Percentiles rank a stretch among this genome's conserved stretches.
phyloP scores from a whole-genome alignment of 53 echinoderm and acorn worm species.

The Henricia sp. region DNA sequence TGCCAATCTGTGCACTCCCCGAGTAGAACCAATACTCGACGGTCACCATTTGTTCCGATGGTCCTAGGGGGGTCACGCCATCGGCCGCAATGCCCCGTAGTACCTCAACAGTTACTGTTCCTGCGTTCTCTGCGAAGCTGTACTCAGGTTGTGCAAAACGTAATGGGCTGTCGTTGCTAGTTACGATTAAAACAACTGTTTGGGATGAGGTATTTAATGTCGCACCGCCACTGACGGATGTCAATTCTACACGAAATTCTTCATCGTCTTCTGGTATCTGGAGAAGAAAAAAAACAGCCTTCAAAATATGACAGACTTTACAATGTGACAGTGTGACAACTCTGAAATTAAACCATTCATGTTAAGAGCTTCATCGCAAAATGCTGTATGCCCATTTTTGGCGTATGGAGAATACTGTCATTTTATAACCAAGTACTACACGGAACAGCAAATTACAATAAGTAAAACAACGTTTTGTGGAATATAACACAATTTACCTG shows the following conservation, averaged over 20 bases:
- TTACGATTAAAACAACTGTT: slow-evolving; percentile 66
- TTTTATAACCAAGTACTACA: no score
- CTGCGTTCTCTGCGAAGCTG: slow-evolving; percentile 77
- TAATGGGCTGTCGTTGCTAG: slow-evolving; percentile 90
- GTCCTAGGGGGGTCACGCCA: slow-evolving; percentile 75
- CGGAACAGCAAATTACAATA: no score
- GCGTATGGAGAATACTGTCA: background rate
- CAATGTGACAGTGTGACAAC: no score
- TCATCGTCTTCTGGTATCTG: slow-evolving; percentile 97
- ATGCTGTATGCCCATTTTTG: background rate
- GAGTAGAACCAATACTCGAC: slow-evolving; percentile 82
- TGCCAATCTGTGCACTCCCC: slow-evolving; percentile 62
- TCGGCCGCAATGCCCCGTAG: slow-evolving; percentile 72
- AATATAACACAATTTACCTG: background rate
- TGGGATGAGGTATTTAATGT: slow-evolving; percentile 63
- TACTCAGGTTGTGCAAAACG: slow-evolving; percentile 84
- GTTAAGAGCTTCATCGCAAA: no score
- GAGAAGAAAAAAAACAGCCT: background rate
- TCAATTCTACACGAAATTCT: slow-evolving; percentile 74
- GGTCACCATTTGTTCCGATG: slow-evolving; percentile 66
- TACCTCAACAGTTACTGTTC: slow-evolving; percentile 71
- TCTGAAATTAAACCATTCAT: no score
- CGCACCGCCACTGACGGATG: slow-evolving; percentile 78
- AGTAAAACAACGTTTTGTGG: no score
- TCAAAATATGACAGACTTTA: background rate